Conservation (phyloP, 1,140 invertebrate species). For the Drosophila nasuta region DNA sequence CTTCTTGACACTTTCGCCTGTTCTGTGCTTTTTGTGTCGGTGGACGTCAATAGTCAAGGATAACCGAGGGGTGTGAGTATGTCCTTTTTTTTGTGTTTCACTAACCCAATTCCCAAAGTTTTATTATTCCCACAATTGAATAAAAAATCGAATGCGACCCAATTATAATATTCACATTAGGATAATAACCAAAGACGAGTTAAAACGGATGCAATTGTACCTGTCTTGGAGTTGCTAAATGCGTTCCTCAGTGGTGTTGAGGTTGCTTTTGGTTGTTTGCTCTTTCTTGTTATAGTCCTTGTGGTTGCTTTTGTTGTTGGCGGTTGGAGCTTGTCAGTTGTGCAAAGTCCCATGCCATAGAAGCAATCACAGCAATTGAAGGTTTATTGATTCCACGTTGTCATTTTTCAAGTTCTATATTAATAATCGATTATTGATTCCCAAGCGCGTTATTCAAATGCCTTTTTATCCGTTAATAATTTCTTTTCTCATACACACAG, state of each 20-base stretch:
- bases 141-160: not conserved
- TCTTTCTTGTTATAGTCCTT: too few relatives aligned
- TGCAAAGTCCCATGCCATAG: conserved; percentile 77
- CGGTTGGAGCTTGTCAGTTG: conserved; percentile 58
- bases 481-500: not conserved
- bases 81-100: not conserved
- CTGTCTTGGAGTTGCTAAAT: conserved; percentile 12
- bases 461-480: not conserved
- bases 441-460: conserved; percentile 15
- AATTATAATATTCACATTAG: not conserved
- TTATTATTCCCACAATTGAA: not conserved
- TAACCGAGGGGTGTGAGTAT: not conserved
- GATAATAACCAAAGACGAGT: not conserved
- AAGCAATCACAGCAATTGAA: conserved; percentile 77
- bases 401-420: conserved; percentile 33
- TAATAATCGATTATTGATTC: conserved; percentile 79
- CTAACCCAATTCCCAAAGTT: not conserved
- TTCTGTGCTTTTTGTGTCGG: not conserved
- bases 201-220: conserved; percentile 2
- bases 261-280: conserved; percentile 7
- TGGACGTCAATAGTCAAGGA: not conserved
- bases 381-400: conserved; percentile 71
- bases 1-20: not conserved
- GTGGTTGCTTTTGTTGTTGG: conserved; percentile 19
- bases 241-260: conserved; percentile 6